Conservation (phyloP, 1,140 invertebrate genomes). For the Drosophila willistoni region DNA sequence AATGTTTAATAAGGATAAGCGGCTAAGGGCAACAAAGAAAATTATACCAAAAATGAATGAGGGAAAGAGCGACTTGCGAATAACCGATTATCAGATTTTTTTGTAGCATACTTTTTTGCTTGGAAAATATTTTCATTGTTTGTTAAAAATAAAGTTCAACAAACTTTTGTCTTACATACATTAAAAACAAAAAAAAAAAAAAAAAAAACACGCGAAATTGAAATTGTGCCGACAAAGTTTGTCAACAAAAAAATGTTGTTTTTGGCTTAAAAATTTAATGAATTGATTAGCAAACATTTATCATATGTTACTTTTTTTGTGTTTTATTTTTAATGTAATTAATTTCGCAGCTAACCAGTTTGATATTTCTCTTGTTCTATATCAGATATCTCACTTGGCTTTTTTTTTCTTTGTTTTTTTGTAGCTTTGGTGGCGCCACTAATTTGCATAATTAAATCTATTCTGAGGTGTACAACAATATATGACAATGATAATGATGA, state of each 20-base stretch:
- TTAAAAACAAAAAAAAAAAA: not conserved
- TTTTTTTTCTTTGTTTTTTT: conserved; percentile 28
- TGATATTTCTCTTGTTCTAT: conserved; percentile 35
- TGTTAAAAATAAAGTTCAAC: conserved; percentile 3
- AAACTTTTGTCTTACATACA: conserved; percentile 10
- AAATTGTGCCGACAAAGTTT: not conserved
- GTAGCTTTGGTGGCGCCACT: conserved; percentile 70
- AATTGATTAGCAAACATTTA: not conserved
- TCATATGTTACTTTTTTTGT: not conserved
- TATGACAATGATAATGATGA: conserved; percentile 47
- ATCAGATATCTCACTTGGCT: conserved; percentile 53
- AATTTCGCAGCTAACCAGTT: conserved; percentile 18
- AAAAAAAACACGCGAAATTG: not conserved
- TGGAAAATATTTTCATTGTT: not conserved
- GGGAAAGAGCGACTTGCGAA: not conserved
- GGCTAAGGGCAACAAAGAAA: not conserved
- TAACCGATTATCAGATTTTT: conserved; percentile 19
- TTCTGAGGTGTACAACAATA: conserved; percentile 52
- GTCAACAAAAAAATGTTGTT: not conserved
- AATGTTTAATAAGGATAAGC: conserved; percentile 12
- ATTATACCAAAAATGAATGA: not conserved
- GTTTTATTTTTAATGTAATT: conserved; percentile 29
- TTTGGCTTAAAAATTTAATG: not conserved
- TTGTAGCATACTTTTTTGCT: conserved; percentile 56
- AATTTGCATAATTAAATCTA: conserved; percentile 75